A percentile compares a stretch with the other conserved stretches of the same genome.
These are phyloP conservation scores for Ormyrus labotus DNA, from an alignment of 2,888 invertebrate species.

Conservation along the genomic window DNA sequence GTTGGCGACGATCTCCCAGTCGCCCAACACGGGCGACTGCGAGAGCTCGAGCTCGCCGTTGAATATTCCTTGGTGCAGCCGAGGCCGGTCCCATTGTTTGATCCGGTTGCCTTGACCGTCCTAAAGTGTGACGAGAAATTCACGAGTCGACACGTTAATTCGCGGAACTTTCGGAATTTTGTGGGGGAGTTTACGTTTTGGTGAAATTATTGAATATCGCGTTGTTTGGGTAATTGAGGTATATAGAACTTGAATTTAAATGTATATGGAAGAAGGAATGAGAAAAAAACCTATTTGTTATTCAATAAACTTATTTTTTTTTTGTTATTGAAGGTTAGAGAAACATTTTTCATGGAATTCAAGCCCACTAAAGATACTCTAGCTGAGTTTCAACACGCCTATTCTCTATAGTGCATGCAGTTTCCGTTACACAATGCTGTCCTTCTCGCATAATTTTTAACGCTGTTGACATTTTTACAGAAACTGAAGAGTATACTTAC, in stretches of 20 bases:
- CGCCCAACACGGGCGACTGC: conserved; percentile 89
- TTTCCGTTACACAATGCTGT: conserved; percentile 30
- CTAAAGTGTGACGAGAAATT: conserved; percentile 69
- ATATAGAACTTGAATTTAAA: no score
- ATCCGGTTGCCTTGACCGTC: conserved; percentile 88
- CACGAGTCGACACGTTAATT: no score
- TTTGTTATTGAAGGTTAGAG: no score
- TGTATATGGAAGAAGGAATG: no score
- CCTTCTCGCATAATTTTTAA: conserved; percentile 6
- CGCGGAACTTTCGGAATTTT: neutral
- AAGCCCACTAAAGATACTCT: conserved; percentile 12
- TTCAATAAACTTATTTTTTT: conserved; percentile 1
- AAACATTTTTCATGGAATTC: conserved; percentile 20
- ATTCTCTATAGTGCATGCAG: neutral
- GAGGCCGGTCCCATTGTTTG: conserved; percentile 85
- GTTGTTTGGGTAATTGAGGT: no score
- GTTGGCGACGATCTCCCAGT: conserved; percentile 88
- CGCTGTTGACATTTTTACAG: no score
- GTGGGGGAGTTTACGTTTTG: neutral
- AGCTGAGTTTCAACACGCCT: conserved; percentile 29
- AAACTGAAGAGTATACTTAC: no score
- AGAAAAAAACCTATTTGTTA: no score
- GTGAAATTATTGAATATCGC: no score
- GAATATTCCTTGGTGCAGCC: conserved; percentile 85
- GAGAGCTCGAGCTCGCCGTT: conserved; percentile 87